A percentile compares a stretch with the other conserved stretches of the same genome.
Conservation (phyloP, 2,113 vertebrate species). For the Podarcis cretensis region DNA sequence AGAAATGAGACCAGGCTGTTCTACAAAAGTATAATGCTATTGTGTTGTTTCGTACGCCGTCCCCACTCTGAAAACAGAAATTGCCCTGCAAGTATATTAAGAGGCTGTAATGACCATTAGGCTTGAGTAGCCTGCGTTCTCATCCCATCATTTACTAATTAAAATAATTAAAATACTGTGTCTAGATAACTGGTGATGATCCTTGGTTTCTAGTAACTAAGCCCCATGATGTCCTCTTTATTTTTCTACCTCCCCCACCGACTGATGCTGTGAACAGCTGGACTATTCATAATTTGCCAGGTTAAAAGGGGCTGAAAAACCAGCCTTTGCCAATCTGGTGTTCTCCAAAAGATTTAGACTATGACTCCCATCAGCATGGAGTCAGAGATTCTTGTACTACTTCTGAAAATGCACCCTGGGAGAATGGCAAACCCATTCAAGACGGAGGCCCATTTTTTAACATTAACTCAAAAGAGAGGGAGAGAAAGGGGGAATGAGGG, state of each 20-base stretch:
- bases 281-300: background rate
- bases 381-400: background rate
- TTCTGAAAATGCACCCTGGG: background rate
- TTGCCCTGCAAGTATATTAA: background rate
- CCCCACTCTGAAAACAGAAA: background rate
- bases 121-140: background rate
- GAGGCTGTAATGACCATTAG: background rate
- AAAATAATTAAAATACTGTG: constrained; percentile 16
- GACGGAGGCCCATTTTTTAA: background rate
- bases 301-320: background rate
- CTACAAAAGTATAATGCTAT: background rate
- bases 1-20: background rate
- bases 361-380: background rate
- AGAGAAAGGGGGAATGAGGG: background rate
- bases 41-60: background rate
- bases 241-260: background rate
- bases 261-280: background rate
- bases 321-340: too few relatives aligned
- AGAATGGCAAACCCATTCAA: background rate
- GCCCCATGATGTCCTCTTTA: background rate
- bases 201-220: background rate
- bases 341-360: too few relatives aligned
- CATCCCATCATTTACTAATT: background rate
- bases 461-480: background rate
- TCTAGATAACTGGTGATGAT: background rate